Evolutionary conservation across 2,113 vertebrate genomes (phyloP), one percentile per base, ranked within the genome.

Genomic region (Colaptes auratus): DNA sequence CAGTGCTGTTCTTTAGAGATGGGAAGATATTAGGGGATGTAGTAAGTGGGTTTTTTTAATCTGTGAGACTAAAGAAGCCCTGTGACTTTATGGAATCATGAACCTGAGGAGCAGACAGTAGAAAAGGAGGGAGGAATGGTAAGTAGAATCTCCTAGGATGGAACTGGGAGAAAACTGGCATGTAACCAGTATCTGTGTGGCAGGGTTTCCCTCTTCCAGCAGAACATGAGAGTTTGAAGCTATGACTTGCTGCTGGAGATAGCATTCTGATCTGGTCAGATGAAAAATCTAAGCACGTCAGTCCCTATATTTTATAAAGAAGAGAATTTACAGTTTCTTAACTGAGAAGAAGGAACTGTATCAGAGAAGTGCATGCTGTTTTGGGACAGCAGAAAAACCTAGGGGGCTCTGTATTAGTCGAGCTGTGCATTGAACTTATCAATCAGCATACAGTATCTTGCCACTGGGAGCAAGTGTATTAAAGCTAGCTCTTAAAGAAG

Each of bases 161-260:
- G 20, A 78, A 64, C 11, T 55, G 15, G 10, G 19, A 74, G 67
- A 83, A 46, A 18, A 11, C 27, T 71, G 35, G 15, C 2, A 0
- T 53, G 27, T 87, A 56, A 67, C 58, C 15, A 16, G 7, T 44
- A 10, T 15, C 12, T 23, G 10, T 70, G 23, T 72, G 33, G 33
- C 63, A 65, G 50, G 39, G 61, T 73, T 28, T 89, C 31, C 15
- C 10, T 52, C 24, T 85, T 85, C 28, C 70, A 55, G 67, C 55
- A 66, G 55, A 73, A n/a, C 3, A 3, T 15, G 15, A 0, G 0
- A 84, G 3, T 64, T 46, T 67, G 46, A 56, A 58, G 18, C 27
- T 67, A 11, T 85, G 48, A 44, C 16, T 42, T 85, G 18, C 53
- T 87, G 21, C 31, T 75, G 67, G 39, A 82, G 44, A 13, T 18